Percentiles rank a stretch among this genome's conserved stretches.
phyloP scores from a whole-genome alignment of 2,888 invertebrate species.

The Hirtodrosophila cameraria region DNA sequence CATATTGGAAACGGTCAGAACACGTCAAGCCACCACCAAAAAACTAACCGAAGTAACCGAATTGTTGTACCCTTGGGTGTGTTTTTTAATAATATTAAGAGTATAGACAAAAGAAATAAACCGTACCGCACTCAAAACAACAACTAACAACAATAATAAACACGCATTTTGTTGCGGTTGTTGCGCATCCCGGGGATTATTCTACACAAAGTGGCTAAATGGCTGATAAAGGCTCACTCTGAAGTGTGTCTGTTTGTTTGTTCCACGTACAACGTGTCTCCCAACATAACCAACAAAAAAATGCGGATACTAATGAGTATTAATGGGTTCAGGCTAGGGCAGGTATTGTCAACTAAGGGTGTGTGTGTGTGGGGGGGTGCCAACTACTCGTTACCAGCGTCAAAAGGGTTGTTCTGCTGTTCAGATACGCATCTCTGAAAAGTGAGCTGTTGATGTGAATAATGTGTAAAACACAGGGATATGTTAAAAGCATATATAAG shows the following conservation, averaged over 20 bases:
- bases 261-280: slow-evolving; percentile 9
- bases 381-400: slow-evolving; percentile 55
- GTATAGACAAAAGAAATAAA: slow-evolving; percentile 59
- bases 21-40: slow-evolving; percentile 42
- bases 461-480: slow-evolving; percentile 20
- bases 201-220: slow-evolving; percentile 72
- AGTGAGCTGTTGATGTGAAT: slow-evolving; percentile 36
- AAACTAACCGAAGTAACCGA: slow-evolving; percentile 65
- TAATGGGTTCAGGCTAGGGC: slow-evolving; percentile 63
- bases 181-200: slow-evolving; percentile 62
- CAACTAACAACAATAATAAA: slow-evolving; percentile 62
- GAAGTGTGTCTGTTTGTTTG: slow-evolving; percentile 40
- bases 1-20: slow-evolving; percentile 35
- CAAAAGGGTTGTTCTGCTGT: slow-evolving; percentile 65
- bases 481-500: not conserved
- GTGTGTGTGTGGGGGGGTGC: slow-evolving; percentile 23
- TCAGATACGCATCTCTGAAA: slow-evolving; percentile 60
- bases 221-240: slow-evolving; percentile 74
- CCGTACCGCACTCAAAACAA: slow-evolving; percentile 53
- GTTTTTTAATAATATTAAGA: slow-evolving; percentile 80
- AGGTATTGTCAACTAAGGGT: slow-evolving; percentile 43
- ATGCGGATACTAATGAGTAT: slow-evolving; percentile 75
- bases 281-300: slow-evolving; percentile 30
- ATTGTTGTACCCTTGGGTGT: slow-evolving; percentile 75
- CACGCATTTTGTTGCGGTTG: slow-evolving; percentile 75